Conservation (phyloP, 2,797 vertebrate species). For the Crenichthys baileyi region DNA sequence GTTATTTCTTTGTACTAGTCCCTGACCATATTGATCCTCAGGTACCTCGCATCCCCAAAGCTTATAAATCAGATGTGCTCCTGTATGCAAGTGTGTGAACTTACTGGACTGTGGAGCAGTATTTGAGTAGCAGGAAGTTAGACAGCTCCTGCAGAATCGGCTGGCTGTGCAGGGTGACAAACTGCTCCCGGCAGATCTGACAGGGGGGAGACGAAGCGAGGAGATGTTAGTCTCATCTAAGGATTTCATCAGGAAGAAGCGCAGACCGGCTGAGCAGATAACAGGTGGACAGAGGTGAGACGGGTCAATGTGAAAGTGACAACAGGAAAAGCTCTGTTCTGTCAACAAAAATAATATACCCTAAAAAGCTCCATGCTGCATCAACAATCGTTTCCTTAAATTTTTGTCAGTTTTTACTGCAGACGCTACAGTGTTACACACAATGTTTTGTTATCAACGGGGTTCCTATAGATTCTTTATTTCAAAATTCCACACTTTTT, state of each 20-base stretch:
- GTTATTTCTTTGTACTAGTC: background rate
- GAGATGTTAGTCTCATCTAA: conserved; percentile 21
- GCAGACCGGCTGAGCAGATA: conserved; percentile 13
- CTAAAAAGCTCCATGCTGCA: background rate
- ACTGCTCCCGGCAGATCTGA: conserved; percentile 96
- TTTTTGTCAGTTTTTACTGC: background rate
- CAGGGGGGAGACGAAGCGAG: conserved; percentile 26
- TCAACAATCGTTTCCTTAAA: background rate
- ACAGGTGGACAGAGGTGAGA: conserved; percentile 4
- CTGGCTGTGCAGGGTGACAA: conserved; percentile 90
- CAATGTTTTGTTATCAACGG: background rate
- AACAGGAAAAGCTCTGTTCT: background rate
- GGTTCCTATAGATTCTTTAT: background rate
- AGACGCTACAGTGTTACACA: background rate
- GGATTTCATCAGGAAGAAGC: conserved; percentile 8
- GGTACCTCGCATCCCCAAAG: background rate
- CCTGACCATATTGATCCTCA: background rate
- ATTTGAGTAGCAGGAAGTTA: conserved; percentile 86
- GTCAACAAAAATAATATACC: background rate
- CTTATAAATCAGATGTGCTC: background rate
- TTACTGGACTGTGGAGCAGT: conserved; percentile 75
- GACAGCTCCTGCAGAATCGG: conserved; percentile 93
- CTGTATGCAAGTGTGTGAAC: conserved; percentile 39
- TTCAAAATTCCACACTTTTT: background rate
- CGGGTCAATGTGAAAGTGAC: background rate